phyloP scores from a whole-genome alignment of 2,113 vertebrate species.

The Actinemys pallida region DNA sequence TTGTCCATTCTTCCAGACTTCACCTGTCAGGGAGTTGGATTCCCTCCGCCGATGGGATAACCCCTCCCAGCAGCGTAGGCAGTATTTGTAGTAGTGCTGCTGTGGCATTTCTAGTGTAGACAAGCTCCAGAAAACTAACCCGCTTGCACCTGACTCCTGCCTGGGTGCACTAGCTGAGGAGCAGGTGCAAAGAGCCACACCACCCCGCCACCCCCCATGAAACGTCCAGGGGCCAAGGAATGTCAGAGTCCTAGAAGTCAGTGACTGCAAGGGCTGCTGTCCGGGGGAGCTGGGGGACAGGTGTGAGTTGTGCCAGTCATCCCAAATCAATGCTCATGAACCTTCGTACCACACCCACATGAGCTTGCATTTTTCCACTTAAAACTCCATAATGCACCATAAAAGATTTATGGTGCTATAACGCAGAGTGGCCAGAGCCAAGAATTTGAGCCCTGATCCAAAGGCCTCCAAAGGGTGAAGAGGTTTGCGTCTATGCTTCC shows the following conservation, averaged over 20 bases:
- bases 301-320: background rate
- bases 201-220: background rate
- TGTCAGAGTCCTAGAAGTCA: background rate
- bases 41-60: fast-evolving
- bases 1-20: background rate
- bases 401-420: background rate
- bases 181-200: background rate
- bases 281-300: background rate
- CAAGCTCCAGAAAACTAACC: background rate
- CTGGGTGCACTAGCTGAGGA: background rate
- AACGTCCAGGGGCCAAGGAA: background rate
- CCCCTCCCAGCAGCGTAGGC: background rate
- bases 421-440: background rate
- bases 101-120: background rate
- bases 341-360: background rate
- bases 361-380: background rate
- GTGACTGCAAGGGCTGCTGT: background rate
- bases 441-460: background rate
- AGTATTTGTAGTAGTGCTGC: background rate
- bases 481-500: fast-evolving
- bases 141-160: background rate
- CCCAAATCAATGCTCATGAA: background rate
- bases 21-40: background rate
- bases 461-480: background rate
- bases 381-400: background rate